Evolutionary conservation across 2,113 vertebrate species (phyloP), one percentile per base, ranked within the genome.

Genomic region (Otocyon megalotis): DNA sequence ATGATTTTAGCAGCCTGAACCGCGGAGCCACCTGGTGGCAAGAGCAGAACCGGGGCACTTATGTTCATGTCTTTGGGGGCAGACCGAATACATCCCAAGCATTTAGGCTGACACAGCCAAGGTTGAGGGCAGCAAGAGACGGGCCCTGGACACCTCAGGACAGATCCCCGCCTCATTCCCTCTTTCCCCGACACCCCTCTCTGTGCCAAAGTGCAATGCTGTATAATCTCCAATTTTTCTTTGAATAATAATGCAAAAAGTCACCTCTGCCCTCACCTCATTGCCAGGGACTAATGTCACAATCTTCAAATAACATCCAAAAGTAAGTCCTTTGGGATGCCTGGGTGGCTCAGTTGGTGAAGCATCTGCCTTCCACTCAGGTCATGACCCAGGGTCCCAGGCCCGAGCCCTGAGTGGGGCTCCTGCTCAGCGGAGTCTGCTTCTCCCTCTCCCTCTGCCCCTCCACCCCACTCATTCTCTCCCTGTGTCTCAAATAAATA

Each of bases 11-110:
- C 0, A 37, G 88, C n/a, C 81, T 0, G 69, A 37, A 3, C 67
- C 10, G 2, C 2, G 3, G 56, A 5, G 28, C 43, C 1, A 0
- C 26, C 15, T 4, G 0, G 19, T 2, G 17, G 26, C 19, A 0
- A 9, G 60, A n/a, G 24, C 79, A 77, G 56, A 30, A 43, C 28
- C 0, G 3, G 13, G 53, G 20, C 26, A 3, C 13, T n/a, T 13
- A 1, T 8, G 7, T 11, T 26, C 14, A 8, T 5, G 50, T 30
- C 35, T 37, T 3, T 12, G 43, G 65, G 37, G 53, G 26, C 14
- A 54, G 86, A 22, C 22, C 15, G 56, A 43, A 19, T 5, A n/a
- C n/a, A 16, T 43, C 63, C 71, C 65, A 20, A n/a, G 35, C 10
- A 30, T 48, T 26, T 10, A 1, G 12, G 76, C 22, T 3, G n/a